phyloP scores from a whole-genome alignment of 1,140 invertebrate genomes.

The Plutomurus gul region DNA sequence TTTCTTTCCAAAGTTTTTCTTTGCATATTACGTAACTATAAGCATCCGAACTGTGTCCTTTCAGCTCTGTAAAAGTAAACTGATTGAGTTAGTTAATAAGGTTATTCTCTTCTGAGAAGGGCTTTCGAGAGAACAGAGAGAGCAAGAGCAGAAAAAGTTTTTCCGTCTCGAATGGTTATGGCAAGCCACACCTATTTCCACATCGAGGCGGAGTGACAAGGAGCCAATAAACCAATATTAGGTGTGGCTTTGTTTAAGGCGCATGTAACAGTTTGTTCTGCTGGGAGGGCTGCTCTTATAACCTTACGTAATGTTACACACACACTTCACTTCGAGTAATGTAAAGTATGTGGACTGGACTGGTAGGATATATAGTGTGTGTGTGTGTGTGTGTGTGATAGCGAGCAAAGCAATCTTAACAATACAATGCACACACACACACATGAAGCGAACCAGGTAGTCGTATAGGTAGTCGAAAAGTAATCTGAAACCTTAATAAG shows the following conservation, averaged over 20 bases:
- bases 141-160: slow-evolving; percentile 4
- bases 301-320: slow-evolving; percentile 23
- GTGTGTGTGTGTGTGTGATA: neutral
- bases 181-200: slow-evolving; percentile 42
- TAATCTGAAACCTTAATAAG: slow-evolving; percentile 9
- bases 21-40: neutral
- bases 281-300: neutral
- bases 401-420: neutral
- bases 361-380: neutral
- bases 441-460: neutral
- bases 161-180: slow-evolving; percentile 8
- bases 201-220: slow-evolving; percentile 40
- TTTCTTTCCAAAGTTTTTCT: neutral
- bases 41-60: neutral
- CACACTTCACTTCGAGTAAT: neutral
- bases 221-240: slow-evolving; percentile 53
- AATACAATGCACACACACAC: neutral
- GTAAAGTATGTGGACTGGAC: neutral
- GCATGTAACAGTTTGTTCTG: slow-evolving; percentile 45
- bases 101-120: neutral
- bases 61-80: neutral
- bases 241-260: slow-evolving; percentile 53
- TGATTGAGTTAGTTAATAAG: neutral
- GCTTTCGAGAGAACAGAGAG: no score
- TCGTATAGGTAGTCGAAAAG: neutral